Conservation (phyloP, 92 coral and sea anemone species). For the Phenganax marumi region DNA sequence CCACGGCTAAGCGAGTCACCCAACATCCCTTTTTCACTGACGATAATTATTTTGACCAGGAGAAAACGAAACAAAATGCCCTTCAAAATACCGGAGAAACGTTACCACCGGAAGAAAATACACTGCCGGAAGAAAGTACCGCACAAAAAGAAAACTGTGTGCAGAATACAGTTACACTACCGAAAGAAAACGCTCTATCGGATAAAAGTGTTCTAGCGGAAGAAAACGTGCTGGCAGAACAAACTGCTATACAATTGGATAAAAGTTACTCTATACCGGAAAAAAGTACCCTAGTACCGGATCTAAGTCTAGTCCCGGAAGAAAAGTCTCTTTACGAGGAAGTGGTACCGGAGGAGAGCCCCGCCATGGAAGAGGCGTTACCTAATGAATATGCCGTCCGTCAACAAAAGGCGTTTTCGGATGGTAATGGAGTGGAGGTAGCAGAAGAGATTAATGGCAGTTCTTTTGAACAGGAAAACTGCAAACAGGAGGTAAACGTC, state of each 20-base stretch:
- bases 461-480: too few relatives aligned
- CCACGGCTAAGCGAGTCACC: not conserved
- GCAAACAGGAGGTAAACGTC: not conserved
- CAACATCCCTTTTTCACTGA: constrained; percentile 10
- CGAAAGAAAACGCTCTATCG: not conserved
- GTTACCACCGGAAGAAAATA: not conserved
- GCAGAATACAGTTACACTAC: not conserved
- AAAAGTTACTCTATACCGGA: not conserved
- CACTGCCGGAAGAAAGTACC: not conserved
- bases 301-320: not conserved
- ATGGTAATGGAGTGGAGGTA: not conserved
- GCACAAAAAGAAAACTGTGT: not conserved
- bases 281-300: not conserved
- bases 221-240: not conserved
- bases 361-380: not conserved
- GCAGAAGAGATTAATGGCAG: not conserved
- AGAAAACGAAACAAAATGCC: not conserved
- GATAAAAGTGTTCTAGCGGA: not conserved
- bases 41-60: constrained; percentile 5
- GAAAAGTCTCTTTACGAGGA: not conserved
- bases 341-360: constrained; percentile 4
- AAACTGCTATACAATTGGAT: not conserved
- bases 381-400: not conserved
- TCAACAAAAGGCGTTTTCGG: not conserved
- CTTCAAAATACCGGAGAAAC: not conserved